These are phyloP conservation scores for Plecturocebus donacophilus DNA, from an alignment of 2,113 vertebrate species.

Conservation along the genomic window DNA sequence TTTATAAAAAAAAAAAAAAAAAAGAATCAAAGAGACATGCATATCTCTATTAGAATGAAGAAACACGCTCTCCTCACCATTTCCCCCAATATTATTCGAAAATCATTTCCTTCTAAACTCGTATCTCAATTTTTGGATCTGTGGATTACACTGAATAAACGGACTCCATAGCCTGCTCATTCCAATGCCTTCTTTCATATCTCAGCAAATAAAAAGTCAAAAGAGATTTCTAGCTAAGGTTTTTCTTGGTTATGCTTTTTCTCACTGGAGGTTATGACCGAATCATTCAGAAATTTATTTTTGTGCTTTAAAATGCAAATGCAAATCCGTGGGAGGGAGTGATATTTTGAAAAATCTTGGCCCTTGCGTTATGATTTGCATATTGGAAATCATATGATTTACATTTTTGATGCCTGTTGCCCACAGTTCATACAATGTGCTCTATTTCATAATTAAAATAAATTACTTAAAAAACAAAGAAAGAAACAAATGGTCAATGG, in stretches of 20 bases:
- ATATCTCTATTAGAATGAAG: accelerated
- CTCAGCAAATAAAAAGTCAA: background rate
- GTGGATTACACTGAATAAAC: accelerated
- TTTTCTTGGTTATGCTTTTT: background rate
- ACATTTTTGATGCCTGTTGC: background rate
- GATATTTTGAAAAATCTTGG: background rate
- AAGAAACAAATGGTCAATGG: background rate
- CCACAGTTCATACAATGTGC: accelerated
- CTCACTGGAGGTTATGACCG: background rate
- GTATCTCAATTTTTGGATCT: background rate
- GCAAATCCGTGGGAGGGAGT: background rate
- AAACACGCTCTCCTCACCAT: background rate
- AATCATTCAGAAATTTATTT: background rate
- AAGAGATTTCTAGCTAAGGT: background rate
- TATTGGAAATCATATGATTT: background rate
- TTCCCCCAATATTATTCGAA: background rate
- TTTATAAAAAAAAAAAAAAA: no score
- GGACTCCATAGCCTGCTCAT: accelerated
- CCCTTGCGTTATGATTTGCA: background rate
- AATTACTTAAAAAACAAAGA: background rate
- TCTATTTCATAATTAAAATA: background rate
- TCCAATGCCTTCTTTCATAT: background rate
- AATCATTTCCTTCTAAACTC: background rate
- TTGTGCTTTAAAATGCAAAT: background rate
- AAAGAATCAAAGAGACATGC: no score